Conservation (phyloP, 2,797 vertebrate genomes). For the Mus spretus region DNA sequence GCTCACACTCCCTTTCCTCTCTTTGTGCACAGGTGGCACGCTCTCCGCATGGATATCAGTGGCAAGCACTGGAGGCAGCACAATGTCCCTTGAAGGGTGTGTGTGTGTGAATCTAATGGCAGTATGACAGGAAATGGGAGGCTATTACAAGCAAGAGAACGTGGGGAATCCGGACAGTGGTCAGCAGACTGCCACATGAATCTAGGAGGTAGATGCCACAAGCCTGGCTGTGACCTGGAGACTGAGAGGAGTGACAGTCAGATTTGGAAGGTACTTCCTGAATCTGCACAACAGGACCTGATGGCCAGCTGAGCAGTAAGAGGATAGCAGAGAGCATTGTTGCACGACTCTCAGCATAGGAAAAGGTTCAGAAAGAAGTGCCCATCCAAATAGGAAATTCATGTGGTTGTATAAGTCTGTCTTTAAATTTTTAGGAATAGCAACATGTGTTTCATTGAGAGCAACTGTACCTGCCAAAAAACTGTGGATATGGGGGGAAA, state of each 20-base stretch:
- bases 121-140: background rate
- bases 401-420: background rate
- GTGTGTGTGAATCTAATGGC: background rate
- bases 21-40: background rate
- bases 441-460: conserved; percentile 50
- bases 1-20: background rate
- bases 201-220: background rate
- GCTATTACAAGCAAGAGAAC: background rate
- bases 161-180: background rate
- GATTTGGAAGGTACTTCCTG: background rate
- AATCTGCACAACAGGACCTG: background rate
- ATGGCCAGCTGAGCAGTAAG: background rate
- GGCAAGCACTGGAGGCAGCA: background rate
- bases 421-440: conserved; percentile 20
- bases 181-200: background rate
- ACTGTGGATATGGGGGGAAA: background rate
- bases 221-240: background rate
- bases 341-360: background rate
- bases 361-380: background rate
- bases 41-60: background rate
- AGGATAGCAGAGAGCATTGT: background rate
- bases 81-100: too few relatives aligned
- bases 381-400: background rate
- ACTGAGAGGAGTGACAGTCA: background rate
- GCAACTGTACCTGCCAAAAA: conserved; percentile 78